Base-by-base conservation (phyloP, 2,113 vertebrate genomes). In the Hippocampus zosterae region DNA sequence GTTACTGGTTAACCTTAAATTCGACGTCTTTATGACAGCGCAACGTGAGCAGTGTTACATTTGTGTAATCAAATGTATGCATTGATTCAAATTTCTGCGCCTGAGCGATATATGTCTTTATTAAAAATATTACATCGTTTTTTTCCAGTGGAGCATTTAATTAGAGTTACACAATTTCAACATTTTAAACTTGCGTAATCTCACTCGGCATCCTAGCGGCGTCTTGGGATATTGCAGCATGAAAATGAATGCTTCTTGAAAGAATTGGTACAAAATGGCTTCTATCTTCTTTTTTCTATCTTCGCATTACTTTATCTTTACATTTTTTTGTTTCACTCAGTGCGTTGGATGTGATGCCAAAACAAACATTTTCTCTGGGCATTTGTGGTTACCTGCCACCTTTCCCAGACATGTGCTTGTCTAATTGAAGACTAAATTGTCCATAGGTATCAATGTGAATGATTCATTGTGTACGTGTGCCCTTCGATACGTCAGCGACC, bases 141-240 rank as follows among this genome's bases (percentile, higher is more conserved):
- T 25, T 16, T 4, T 2, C 33, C 1, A 53, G 21, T 3, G 10
- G 3, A 52, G 57, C 23, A 52, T 68, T 78, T n/a, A 46, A 10
- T 15, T 9, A 9, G 5, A 74, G 81, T 92, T 92, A 91, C 86
- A 91, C 88, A 92, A 92, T 77, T 69, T 25, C 68, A 50, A 18
- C 46, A 67, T 72, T 77, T 1, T 71, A 11, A 86, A 87, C 88
- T 92, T 92, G 91, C 82, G 62, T 92, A 92, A 92, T 73, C 21
- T 12, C 21, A 65, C n/a, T 3, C 0, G 68, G 61, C 73, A 81
- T 3, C 83, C 75, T 79, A 57, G 78, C 7, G 85, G 70, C 55
- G 8, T 5, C 0, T 1, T 1, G 0, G 6, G 5, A 62, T 12
- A 83, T 69, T 88, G 53, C 83, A 81, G 29, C 37, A 0, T 0